phyloP scores from a whole-genome alignment of 2,797 vertebrate genomes.

The Apodemus agrarius region DNA sequence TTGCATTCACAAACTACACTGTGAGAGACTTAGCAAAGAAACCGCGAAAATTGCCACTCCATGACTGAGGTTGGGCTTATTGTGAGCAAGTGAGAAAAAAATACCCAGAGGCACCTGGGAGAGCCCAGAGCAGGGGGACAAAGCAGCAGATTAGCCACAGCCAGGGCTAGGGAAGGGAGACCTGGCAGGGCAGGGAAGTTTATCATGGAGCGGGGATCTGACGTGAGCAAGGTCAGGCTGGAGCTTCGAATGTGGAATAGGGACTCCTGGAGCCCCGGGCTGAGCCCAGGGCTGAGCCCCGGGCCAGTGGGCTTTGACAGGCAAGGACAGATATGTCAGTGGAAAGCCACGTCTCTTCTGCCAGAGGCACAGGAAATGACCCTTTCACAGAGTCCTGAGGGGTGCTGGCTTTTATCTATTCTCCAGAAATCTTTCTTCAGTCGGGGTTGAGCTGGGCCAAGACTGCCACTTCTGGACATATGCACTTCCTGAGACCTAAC shows the following conservation, averaged over 20 bases:
- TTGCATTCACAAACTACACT: not conserved
- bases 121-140: not conserved
- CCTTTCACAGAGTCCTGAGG: not conserved
- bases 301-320: not conserved
- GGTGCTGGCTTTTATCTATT: not conserved
- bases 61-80: not conserved
- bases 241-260: not conserved
- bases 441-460: not conserved
- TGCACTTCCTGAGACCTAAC: not conserved
- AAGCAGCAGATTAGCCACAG: not conserved
- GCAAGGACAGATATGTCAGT: not conserved
- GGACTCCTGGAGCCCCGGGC: too few species aligned
- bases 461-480: not conserved
- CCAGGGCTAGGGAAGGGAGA: not conserved
- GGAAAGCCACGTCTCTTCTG: not conserved
- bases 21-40: not conserved
- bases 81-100: not conserved
- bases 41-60: not conserved
- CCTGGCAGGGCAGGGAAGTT: not conserved
- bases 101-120: not conserved
- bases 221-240: not conserved
- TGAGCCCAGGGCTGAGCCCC: too few species aligned
- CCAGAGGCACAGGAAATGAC: not conserved
- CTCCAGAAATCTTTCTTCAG: not conserved
- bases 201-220: not conserved